phyloP scores from a whole-genome alignment of 2,113 vertebrate species.

The Ascaphus truei region DNA sequence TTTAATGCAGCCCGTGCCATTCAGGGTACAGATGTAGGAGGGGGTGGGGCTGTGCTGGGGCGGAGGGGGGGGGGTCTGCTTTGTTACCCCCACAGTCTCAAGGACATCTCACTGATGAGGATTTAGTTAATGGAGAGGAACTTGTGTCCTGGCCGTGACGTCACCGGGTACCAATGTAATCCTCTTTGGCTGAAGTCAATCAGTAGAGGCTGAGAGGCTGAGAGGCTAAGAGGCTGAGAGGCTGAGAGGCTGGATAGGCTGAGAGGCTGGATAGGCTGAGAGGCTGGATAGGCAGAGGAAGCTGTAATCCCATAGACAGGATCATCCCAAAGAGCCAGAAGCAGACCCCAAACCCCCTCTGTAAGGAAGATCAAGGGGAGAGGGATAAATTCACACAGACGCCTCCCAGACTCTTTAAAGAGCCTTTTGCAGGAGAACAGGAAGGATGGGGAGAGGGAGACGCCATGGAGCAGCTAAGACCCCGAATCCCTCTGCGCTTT shows the following conservation, averaged over 20 bases:
- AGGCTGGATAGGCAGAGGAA: slow-evolving; percentile 76
- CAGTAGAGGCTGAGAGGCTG: slow-evolving; percentile 81
- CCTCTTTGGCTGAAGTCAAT: slow-evolving; percentile 89
- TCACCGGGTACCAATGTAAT: slow-evolving; percentile 97
- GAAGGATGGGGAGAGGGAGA: slow-evolving; percentile 49
- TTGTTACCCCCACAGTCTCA: slow-evolving; percentile 85
- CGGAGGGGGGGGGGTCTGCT: slow-evolving; percentile 53
- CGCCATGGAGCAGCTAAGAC: slow-evolving; percentile 9
- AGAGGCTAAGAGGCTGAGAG: slow-evolving; percentile 82
- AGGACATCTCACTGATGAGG: slow-evolving; percentile 97
- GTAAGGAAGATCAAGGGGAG: slow-evolving; percentile 83
- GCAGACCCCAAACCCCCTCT: slow-evolving; percentile 69
- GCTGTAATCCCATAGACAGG: slow-evolving; percentile 86
- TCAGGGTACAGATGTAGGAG: too few relatives aligned
- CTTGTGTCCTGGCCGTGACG: slow-evolving; percentile 90
- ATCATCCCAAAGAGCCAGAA: slow-evolving; percentile 73
- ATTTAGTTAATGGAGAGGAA: slow-evolving; percentile 88
- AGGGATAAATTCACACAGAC: slow-evolving; percentile 73
- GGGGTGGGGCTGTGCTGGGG: background rate
- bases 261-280: slow-evolving; percentile 53
- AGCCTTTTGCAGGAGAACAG: slow-evolving; percentile 55
- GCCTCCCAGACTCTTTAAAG: slow-evolving; percentile 62
- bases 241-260: slow-evolving; percentile 56
- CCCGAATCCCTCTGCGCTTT: slow-evolving; percentile 49
- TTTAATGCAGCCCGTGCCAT: too few relatives aligned